Evolutionary conservation across 2,888 invertebrate genomes (phyloP), one percentile per base, ranked within the genome.

Genomic region (Eupithecia dodoneata): DNA sequence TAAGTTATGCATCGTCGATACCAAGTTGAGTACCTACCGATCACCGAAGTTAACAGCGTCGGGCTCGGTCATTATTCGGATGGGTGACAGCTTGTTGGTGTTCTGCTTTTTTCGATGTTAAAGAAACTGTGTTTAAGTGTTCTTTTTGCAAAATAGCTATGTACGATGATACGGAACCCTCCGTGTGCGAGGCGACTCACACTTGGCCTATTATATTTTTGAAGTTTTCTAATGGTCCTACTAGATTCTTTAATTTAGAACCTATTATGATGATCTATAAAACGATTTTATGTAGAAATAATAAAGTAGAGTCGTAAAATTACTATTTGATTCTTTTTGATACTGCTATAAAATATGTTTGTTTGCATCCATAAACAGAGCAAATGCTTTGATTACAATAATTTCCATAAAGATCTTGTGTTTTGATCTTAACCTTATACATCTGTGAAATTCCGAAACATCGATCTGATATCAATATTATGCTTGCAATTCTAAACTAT

Each of bases 351-450:
- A 63, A 63, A 63, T 63, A 2, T 63, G 30, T 63, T 63, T 63
- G 63, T 63, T 63, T 66, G 15, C 44, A 45, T 69, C 41, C 66
- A 42, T 42, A 42, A 66, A 15, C 42, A 66, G 41, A 66, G 42
- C 15, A 42, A 66, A 66, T 66, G 66, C 15, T 66, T 66, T 66
- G 66, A 66, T 42, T 66, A 71, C 41, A 18, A 30, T 74, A 15
- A 72, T 73, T 76, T 73, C 47, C 76, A 76, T 76, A 65, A 72
- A 70, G 49, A 73, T 13, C 55, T 30, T 72, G 15, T 30, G 63
- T 63, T 69, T 76, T 49, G 18, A 49, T 41, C 49, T 49, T 65
- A 65, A 71, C n/a, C 55, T 55, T 63, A 18, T 18, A n/a, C 15
- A 66, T 41, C 7, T 42, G 44, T 66, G 59, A 59, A 45, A 59